Conservation (phyloP, 2,888 invertebrate species). For the Acronicta leporina region DNA sequence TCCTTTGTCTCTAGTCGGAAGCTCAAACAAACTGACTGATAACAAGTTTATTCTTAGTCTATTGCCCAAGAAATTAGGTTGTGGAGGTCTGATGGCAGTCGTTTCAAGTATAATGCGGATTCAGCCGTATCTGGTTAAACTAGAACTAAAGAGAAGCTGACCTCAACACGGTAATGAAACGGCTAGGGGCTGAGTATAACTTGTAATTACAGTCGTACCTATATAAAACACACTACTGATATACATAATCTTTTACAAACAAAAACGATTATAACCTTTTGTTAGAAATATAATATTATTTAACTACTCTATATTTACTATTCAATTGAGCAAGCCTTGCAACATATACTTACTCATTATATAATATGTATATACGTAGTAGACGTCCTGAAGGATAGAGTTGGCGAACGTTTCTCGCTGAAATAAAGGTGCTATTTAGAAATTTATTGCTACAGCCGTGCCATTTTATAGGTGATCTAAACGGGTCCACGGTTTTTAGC, state of each 20-base stretch:
- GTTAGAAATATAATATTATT: no score
- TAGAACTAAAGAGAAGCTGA: no score
- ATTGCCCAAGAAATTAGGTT: no score
- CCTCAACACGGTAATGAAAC: no score
- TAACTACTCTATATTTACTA: background rate
- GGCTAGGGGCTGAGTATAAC: background rate
- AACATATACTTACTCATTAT: slow-evolving; percentile 6
- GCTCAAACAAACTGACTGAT: no score
- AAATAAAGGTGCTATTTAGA: slow-evolving; percentile 40
- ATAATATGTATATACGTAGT: background rate
- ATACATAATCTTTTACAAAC: background rate
- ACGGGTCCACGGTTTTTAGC: slow-evolving; percentile 33
- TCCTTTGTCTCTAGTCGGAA: no score
- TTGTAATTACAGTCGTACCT: background rate
- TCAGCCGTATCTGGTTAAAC: no score
- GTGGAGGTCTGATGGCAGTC: no score
- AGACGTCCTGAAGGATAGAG: background rate
- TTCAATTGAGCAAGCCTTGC: slow-evolving; percentile 4
- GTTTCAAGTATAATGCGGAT: no score
- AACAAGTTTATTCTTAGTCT: no score
- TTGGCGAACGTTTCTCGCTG: slow-evolving; percentile 14
- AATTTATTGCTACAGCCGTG: slow-evolving; percentile 47
- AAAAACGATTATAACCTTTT: no score
- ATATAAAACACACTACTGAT: slow-evolving; percentile 9
- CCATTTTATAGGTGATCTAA: slow-evolving; percentile 54